phyloP scores from a whole-genome alignment of 2,797 vertebrate species.

The Acanthopagrus latus region DNA sequence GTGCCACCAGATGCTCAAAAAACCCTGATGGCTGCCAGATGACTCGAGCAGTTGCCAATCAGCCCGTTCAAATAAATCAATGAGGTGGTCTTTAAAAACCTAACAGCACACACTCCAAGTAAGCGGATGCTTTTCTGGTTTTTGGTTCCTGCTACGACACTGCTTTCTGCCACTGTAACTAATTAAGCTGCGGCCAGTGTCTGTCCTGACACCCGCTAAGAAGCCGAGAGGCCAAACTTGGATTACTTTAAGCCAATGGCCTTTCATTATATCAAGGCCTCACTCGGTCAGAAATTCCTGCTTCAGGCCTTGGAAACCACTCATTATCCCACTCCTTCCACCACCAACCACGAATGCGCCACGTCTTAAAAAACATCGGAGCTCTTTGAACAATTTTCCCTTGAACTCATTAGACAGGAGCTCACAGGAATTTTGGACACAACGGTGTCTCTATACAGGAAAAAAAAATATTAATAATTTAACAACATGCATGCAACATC shows the following conservation, averaged over 20 bases:
- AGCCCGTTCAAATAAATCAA: slow-evolving; percentile 37
- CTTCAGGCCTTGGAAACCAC: slow-evolving; percentile 60
- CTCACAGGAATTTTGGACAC: slow-evolving; percentile 18
- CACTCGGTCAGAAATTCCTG: slow-evolving; percentile 62
- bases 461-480: too few relatives aligned
- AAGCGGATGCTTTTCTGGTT: slow-evolving; percentile 28
- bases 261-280: slow-evolving; percentile 72
- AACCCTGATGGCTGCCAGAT: slow-evolving; percentile 13
- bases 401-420: slow-evolving; percentile 54
- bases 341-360: slow-evolving; percentile 30
- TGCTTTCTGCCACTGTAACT: slow-evolving; percentile 54
- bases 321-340: slow-evolving; percentile 68
- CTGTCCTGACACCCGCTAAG: slow-evolving; percentile 49
- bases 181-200: slow-evolving; percentile 66
- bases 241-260: slow-evolving; percentile 73
- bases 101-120: slow-evolving; percentile 9
- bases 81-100: slow-evolving; percentile 10
- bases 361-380: slow-evolving; percentile 44
- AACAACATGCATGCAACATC: too few relatives aligned
- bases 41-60: slow-evolving; percentile 25
- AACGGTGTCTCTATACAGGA: slow-evolving; percentile 5
- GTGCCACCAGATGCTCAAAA: slow-evolving; percentile 23
- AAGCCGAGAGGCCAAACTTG: slow-evolving; percentile 66
- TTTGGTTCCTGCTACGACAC: slow-evolving; percentile 23
- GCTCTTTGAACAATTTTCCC: slow-evolving; percentile 25